Conservation (phyloP, 2,888 invertebrate species). For the Eristalis intricaria region DNA sequence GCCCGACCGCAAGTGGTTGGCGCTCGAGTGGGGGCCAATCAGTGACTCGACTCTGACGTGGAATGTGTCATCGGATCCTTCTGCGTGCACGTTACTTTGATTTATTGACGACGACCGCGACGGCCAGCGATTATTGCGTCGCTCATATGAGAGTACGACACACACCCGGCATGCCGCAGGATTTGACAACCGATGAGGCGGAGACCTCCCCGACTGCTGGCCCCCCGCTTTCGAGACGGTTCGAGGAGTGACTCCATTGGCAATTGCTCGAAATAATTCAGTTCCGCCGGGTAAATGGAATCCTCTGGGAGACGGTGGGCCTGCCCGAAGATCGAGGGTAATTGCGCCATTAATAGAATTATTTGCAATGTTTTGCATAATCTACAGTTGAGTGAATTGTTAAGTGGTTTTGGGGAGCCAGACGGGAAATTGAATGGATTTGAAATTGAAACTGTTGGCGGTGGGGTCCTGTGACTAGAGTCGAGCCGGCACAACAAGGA, state of each 20-base stretch:
- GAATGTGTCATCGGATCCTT: slow-evolving; percentile 17
- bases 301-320: not conserved
- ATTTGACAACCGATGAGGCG: not conserved
- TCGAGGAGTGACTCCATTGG: not conserved
- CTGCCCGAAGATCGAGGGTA: slow-evolving; percentile 3
- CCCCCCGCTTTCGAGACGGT: slow-evolving; percentile 6
- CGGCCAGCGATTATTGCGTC: slow-evolving; percentile 11
- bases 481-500: not conserved
- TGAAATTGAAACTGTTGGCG: not conserved
- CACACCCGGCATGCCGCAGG: not conserved
- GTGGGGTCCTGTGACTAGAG: not conserved
- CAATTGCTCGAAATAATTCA: slow-evolving; percentile 27
- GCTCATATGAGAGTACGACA: not conserved
- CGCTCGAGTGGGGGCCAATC: not conserved
- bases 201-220: not conserved
- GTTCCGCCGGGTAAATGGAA: slow-evolving; percentile 10
- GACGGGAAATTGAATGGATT: not conserved
- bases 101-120: slow-evolving; percentile 5
- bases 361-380: slow-evolving; percentile 39
- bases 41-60: slow-evolving; percentile 9
- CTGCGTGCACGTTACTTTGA: slow-evolving; percentile 8
- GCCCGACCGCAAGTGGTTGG: slow-evolving; percentile 19
- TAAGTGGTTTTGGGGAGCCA: not conserved
- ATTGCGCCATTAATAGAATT: slow-evolving; percentile 34
- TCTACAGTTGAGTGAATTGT: slow-evolving; percentile 17